Base-by-base conservation (phyloP, 2,888 invertebrate species). In the Tipula unca region DNA sequence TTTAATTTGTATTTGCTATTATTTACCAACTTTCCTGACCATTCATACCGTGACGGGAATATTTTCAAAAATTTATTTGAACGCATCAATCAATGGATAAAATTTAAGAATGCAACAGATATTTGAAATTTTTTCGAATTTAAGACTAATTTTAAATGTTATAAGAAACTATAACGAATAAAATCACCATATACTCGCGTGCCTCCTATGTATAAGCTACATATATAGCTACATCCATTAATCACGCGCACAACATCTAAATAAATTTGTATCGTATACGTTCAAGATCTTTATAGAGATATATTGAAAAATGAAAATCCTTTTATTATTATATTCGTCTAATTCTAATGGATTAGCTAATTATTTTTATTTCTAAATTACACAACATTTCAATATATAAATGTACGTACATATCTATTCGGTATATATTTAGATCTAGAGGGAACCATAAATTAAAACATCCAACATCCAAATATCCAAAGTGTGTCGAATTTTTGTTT, bases 301-400 rank as follows among this genome's bases (percentile, higher is more conserved):
- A 25, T 25, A 69, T 10, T 25, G 69, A 25, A 25, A 69, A 69
- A 69, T 69, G 69, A 69, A 69, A 69, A 69, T 69, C 69, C 69
- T 69, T 69, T 69, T 69, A 25, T 69, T 54, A 54, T 42, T 42
- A 10, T 48, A 48, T 25, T 69, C 48, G 48, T 69, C 69, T 69
- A 69, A 69, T 69, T 69, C 69, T 20, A 69, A 69, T 69, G 69
- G 69, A 69, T 69, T 69, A 69, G 69, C 69, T 69, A 69, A 69
- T 69, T 69, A 69, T 20, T 69, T 69, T 25, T 69, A 69, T 69
- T 69, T 69, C 69, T 6, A 69, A 25, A 69, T 69, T 69, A 69
- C 69, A 69, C 14, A 69, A 69, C 69, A 69, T 25, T 69, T 69
- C 69, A 69, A 20, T 69, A 36, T 69, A 14, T 14, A 42, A n/a